Evolutionary conservation across 2,888 invertebrate genomes (phyloP).

Genomic region (Acanthosepion pharaonis): DNA sequence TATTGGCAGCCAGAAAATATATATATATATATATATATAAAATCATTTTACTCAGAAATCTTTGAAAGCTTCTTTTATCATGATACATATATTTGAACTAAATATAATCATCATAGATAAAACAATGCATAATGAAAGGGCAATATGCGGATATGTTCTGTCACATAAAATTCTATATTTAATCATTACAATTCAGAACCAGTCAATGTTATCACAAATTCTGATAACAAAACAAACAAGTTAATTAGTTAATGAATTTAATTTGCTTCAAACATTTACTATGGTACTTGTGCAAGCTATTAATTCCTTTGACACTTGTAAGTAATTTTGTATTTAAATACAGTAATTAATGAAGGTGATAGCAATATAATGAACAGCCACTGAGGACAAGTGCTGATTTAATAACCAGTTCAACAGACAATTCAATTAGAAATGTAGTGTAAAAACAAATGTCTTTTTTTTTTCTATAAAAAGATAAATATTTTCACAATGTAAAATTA

Average conservation of each 20-base stretch:
- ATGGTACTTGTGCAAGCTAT: neutral
- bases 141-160: no score
- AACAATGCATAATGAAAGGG: no score
- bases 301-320: neutral
- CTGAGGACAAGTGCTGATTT: neutral
- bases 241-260: slow-evolving; percentile 33
- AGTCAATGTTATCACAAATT: neutral
- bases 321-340: neutral
- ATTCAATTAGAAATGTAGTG: neutral
- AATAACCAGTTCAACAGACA: neutral
- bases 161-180: neutral
- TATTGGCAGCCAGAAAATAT: no score
- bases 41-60: no score
- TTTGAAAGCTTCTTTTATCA: no score
- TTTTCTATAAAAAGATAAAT: neutral
- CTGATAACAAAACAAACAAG: neutral
- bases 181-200: neutral
- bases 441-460: neutral
- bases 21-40: no score
- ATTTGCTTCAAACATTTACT: neutral
- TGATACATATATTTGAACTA: no score
- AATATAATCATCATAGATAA: no score
- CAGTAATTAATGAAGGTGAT: slow-evolving; percentile 9
- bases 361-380: neutral
- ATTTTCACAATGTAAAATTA: neutral